Evolutionary conservation across 2,888 invertebrate species (phyloP).

Genomic region (Unio pictorum): DNA sequence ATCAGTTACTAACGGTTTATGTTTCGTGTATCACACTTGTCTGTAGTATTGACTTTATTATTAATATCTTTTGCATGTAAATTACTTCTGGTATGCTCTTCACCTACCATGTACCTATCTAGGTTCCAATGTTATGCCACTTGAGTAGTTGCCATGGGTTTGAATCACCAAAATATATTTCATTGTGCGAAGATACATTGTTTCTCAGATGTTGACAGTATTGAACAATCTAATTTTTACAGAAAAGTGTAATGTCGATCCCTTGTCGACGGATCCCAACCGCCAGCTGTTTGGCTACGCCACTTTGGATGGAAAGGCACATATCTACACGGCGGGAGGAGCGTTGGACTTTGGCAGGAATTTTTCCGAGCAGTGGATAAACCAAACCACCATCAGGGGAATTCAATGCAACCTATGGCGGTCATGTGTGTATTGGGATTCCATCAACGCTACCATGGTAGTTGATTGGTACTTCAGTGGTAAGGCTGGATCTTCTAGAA

Average conservation of each 20-base stretch:
- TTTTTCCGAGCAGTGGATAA: conserved; percentile 26
- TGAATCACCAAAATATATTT: too few species aligned
- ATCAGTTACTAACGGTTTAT: too few species aligned
- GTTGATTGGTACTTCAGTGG: conserved; percentile 49
- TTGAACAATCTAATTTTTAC: conserved; percentile 1
- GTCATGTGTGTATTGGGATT: conserved; percentile 33
- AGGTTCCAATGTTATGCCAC: too few species aligned
- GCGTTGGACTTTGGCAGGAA: conserved; percentile 28
- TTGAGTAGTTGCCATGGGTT: too few species aligned
- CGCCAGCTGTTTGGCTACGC: conserved; percentile 27
- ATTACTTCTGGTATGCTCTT: too few species aligned
- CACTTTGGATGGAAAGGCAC: conserved; percentile 8
- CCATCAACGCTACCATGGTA: conserved; percentile 34
- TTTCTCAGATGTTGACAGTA: neutral
- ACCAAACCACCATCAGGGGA: conserved; percentile 32
- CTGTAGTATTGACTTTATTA: too few species aligned
- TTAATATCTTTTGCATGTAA: too few species aligned
- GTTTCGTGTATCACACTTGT: too few species aligned
- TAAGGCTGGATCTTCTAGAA: conserved; percentile 10
- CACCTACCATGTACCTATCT: too few species aligned
- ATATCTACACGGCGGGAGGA: conserved; percentile 27
- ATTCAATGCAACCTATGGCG: conserved; percentile 40
- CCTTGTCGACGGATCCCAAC: conserved; percentile 3
- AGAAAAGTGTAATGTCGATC: conserved; percentile 28
- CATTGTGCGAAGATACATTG: neutral